A percentile compares a stretch with the other conserved stretches of the same genome.
Conservation (phyloP, 2,113 vertebrate species). For the Baryphthengus martii region DNA sequence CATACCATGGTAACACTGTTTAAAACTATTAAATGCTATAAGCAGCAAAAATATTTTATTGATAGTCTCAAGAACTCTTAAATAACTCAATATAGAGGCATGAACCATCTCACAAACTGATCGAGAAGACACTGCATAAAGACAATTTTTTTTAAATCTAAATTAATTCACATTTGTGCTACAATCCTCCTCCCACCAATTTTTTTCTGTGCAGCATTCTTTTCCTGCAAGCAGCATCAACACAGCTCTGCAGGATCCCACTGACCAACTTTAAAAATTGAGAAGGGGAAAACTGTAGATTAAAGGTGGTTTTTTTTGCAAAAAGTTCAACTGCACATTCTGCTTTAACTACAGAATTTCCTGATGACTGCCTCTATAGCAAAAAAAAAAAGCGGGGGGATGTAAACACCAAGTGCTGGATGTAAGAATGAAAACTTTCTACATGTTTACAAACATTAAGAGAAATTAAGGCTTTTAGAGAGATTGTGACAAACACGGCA, state of each 20-base stretch:
- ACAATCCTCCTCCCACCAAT: rapidly evolving
- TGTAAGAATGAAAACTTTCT: neutral
- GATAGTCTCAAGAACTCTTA: neutral
- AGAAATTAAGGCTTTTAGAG: neutral
- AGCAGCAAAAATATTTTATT: neutral
- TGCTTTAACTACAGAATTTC: neutral
- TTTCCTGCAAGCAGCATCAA: neutral
- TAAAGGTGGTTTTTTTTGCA: neutral
- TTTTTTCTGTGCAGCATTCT: neutral
- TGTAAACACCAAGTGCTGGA: neutral
- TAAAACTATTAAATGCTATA: neutral
- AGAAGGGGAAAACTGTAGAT: neutral
- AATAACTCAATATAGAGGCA: neutral
- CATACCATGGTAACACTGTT: rapidly evolving
- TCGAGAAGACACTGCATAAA: neutral
- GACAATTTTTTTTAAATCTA: neutral
- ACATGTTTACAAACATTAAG: neutral
- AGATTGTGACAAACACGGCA: neutral
- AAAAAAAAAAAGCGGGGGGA: neutral
- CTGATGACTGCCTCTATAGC: neutral
- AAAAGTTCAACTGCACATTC: neutral
- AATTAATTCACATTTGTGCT: neutral
- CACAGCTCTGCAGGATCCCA: neutral
- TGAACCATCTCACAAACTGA: neutral
- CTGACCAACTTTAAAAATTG: neutral